phyloP scores from a whole-genome alignment of 2,888 invertebrate genomes.

The Amaurobius ferox region DNA sequence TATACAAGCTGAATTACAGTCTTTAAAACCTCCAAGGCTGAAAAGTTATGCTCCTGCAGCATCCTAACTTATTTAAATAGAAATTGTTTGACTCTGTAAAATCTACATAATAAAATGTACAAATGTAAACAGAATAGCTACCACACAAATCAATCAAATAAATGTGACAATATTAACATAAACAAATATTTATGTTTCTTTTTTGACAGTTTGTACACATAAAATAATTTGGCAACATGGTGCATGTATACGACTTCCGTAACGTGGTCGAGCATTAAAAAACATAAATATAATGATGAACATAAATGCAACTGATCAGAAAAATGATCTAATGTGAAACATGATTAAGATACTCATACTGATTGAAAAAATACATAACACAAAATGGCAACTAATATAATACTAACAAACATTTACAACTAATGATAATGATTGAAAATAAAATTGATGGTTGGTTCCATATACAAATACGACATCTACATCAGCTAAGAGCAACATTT shows the following conservation, averaged over 20 bases:
- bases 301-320: slow-evolving; percentile 59
- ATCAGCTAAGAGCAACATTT: slow-evolving; percentile 66
- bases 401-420: slow-evolving; percentile 69
- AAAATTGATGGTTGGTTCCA: slow-evolving; percentile 54
- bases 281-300: slow-evolving; percentile 66
- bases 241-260: slow-evolving; percentile 57
- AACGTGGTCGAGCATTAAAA: slow-evolving; percentile 61
- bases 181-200: slow-evolving; percentile 39
- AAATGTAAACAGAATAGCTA: slow-evolving; percentile 63
- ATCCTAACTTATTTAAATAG: slow-evolving; percentile 25
- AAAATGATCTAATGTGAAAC: slow-evolving; percentile 59
- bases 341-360: slow-evolving; percentile 59
- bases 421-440: slow-evolving; percentile 60
- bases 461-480: slow-evolving; percentile 70
- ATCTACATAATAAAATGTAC: slow-evolving; percentile 24
- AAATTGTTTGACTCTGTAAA: slow-evolving; percentile 14
- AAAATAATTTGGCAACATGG: slow-evolving; percentile 71
- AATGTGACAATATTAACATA: slow-evolving; percentile 29
- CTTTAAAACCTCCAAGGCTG: slow-evolving; percentile 17
- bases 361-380: slow-evolving; percentile 43
- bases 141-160: slow-evolving; percentile 55
- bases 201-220: slow-evolving; percentile 31
- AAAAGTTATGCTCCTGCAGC: slow-evolving; percentile 23
- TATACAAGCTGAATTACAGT: slow-evolving; percentile 39
- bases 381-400: slow-evolving; percentile 68